phyloP scores from a whole-genome alignment of 2,113 vertebrate genomes.

The Galbula dea region DNA sequence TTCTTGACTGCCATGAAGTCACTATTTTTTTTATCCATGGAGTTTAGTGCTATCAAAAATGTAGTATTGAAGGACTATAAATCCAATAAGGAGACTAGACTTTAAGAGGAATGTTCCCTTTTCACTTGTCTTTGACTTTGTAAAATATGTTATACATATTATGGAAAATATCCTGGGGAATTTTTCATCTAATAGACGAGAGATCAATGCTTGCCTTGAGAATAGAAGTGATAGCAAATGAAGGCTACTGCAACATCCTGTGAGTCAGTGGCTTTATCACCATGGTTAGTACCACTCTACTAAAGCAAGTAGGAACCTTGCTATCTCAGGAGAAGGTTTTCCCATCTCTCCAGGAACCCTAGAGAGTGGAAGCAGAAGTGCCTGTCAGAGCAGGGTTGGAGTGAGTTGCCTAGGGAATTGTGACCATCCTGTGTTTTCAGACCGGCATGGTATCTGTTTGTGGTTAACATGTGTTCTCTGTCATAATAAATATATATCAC shows the following conservation, averaged over 20 bases:
- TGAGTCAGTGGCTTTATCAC: neutral
- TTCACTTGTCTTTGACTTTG: neutral
- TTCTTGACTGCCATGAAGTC: neutral
- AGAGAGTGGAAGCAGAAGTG: neutral
- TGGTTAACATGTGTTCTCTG: neutral
- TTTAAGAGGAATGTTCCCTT: neutral
- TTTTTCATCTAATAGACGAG: neutral
- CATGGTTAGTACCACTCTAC: accelerated
- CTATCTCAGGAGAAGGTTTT: neutral
- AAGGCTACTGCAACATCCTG: neutral
- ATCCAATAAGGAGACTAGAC: neutral
- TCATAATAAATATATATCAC: neutral
- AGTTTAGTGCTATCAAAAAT: neutral
- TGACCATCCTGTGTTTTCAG: neutral
- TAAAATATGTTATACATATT: neutral
- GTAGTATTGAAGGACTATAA: neutral
- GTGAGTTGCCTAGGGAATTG: neutral
- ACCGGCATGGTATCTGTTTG: neutral
- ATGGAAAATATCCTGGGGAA: neutral
- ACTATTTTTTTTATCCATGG: neutral
- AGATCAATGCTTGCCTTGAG: neutral
- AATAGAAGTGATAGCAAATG: neutral
- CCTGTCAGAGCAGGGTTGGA: neutral
- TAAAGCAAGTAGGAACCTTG: neutral
- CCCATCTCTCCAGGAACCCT: neutral